Evolutionary conservation across 2,113 vertebrate genomes (phyloP).

Genomic region (Misgurnus mizolepis): DNA sequence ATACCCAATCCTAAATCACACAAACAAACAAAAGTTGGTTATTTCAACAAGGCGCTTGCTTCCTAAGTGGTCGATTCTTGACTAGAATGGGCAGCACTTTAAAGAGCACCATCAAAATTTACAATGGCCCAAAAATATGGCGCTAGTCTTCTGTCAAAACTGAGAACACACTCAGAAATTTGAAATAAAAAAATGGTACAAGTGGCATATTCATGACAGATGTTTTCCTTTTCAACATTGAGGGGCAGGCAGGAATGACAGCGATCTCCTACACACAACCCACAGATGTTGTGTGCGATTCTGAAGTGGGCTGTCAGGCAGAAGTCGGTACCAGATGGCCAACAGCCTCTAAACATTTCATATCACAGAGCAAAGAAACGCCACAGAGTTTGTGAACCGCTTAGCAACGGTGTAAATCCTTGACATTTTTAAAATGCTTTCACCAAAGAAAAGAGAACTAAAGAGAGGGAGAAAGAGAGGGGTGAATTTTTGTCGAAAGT

Average conservation of each 20-base stretch:
- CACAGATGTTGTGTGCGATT: neutral
- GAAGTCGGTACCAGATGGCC: constrained; percentile 27
- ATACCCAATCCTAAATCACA: no score
- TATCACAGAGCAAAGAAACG: neutral
- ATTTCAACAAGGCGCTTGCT: no score
- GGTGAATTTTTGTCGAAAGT: constrained; percentile 57
- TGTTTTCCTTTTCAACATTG: neutral
- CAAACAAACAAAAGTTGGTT: no score
- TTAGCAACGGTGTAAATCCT: constrained; percentile 25
- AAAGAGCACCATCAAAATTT: neutral
- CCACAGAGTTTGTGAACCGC: constrained; percentile 12
- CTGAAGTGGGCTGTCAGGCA: constrained; percentile 9
- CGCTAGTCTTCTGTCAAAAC: neutral
- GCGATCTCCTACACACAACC: neutral
- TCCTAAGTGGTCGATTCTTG: neutral
- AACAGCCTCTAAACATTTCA: constrained; percentile 10
- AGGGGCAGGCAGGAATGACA: neutral
- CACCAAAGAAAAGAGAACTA: constrained; percentile 2
- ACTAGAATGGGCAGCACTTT: no score
- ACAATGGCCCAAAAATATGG: neutral
- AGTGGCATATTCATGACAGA: neutral
- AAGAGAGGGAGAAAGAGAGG: neutral
- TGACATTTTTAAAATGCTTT: constrained; percentile 18
- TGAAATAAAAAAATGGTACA: neutral
- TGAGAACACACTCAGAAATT: neutral